phyloP scores from a whole-genome alignment of 2,888 invertebrate species.

The Toxonevra muliebris region DNA sequence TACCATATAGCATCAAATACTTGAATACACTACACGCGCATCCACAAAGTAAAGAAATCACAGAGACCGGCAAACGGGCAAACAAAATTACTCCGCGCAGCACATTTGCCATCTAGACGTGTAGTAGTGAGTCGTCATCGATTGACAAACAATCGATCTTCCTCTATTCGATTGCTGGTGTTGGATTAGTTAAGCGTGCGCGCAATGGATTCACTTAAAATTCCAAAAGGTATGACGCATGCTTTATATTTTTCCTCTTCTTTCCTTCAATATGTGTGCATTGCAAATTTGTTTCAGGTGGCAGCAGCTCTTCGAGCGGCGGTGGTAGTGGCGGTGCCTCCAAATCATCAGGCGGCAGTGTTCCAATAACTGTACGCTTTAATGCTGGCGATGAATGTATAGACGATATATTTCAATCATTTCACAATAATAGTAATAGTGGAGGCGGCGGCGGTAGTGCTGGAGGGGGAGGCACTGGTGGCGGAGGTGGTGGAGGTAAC shows the following conservation, averaged over 20 bases:
- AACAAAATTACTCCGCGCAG: too few relatives aligned
- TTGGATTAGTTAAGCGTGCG: conserved; percentile 22
- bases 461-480: conserved; percentile 41
- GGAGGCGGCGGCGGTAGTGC: conserved; percentile 39
- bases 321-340: conserved; percentile 46
- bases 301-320: conserved; percentile 32
- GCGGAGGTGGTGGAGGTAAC: conserved; percentile 42
- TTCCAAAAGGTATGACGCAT: conserved; percentile 58
- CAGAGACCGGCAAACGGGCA: neutral
- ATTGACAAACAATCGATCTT: too few relatives aligned
- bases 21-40: conserved; percentile 38
- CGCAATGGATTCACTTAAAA: conserved; percentile 62
- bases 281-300: conserved; percentile 25
- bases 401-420: conserved; percentile 62
- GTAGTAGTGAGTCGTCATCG: too few relatives aligned
- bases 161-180: conserved; percentile 31
- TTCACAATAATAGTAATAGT: conserved; percentile 51
- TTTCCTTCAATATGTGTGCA: conserved; percentile 2
- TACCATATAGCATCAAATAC: conserved; percentile 10
- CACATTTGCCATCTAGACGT: conserved; percentile 29
- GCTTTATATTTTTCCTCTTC: neutral
- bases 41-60: conserved; percentile 34
- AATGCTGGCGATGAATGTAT: conserved; percentile 64
- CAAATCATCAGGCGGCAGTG: conserved; percentile 45
- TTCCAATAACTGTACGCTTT: conserved; percentile 63